Base-by-base conservation (phyloP, 1,140 invertebrate genomes). In the Lepidurus arcticus region DNA sequence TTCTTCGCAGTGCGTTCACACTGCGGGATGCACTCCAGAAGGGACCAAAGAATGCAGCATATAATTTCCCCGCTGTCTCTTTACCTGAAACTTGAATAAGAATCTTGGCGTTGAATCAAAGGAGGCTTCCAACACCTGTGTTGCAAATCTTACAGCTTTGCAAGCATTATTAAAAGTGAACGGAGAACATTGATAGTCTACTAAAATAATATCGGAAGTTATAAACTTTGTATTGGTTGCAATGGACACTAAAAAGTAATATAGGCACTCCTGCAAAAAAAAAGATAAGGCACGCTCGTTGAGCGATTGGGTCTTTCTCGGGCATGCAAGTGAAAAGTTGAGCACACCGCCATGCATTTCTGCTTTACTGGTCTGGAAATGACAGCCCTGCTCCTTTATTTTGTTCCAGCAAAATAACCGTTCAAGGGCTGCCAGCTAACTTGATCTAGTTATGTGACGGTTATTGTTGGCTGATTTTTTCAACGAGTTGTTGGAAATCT, bases 1-100 rank as follows among this genome's bases (percentile, higher is more conserved):
- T 65, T 65, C n/a, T 65, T 65, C 53, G 16, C 53, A 65, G 53
- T 65, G 53, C 53, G 21, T 65, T 65, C 53, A 65, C 53, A 65
- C 53, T 16, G 53, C 53, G 53, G 53, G 53, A 65, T 65, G 53
- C 13, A 13, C 21, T 65, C n/a, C 53, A 65, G 21, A 65, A 65
- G 53, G 53, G 21, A 21, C 16, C 16, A 65, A 65, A n/a, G 53
- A 65, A 65, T 65, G 53, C 53, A 13, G 53, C 8, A 65, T 65
- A 65, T 65, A n/a, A 65, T 65, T 65, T 21, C 21, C 13, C 21
- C 21, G 21, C n/a, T 65, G 16, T 34, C 2, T 34, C 16, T 21
- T 65, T 65, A 65, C 21, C 53, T 21, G 53, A 7, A 21, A 65
- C 21, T 21, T n/a, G 53, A 65, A 65, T 21, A 21, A 65, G 53